Percentiles rank a stretch among this genome's conserved stretches.
These are phyloP conservation scores for Epinotia bilunana DNA, from an alignment of 2,888 invertebrate species.

Conservation along the genomic window DNA sequence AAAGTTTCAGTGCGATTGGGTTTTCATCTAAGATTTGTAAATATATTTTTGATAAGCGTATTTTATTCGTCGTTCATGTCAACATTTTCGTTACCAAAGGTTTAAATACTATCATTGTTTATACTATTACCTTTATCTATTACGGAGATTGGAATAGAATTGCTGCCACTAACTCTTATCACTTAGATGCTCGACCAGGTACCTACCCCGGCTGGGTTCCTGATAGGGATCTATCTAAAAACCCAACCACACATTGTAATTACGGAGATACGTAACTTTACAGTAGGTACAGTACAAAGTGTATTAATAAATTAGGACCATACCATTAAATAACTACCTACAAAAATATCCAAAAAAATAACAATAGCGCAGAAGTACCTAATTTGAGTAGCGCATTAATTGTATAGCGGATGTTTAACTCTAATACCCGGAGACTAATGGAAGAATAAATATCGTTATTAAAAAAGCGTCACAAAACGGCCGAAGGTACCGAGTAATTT, in stretches of 20 bases:
- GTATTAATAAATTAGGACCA: background rate
- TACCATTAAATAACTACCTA: background rate
- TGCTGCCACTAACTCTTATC: no score
- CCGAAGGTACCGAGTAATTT: slow-evolving; percentile 56
- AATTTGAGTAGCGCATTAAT: slow-evolving; percentile 41
- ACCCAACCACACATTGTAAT: background rate
- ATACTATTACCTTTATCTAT: no score
- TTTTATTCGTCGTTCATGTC: background rate
- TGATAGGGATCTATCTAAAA: no score
- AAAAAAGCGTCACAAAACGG: slow-evolving; percentile 62
- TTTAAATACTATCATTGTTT: no score
- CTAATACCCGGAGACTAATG: slow-evolving; percentile 61
- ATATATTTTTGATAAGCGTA: background rate
- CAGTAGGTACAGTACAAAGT: background rate
- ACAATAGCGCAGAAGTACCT: slow-evolving; percentile 53
- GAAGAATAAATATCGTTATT: slow-evolving; percentile 72
- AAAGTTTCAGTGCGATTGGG: background rate
- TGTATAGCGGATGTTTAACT: slow-evolving; percentile 59
- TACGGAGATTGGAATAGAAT: no score
- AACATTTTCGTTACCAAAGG: no score
- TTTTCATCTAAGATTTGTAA: background rate
- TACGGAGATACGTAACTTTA: background rate
- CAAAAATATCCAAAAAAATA: slow-evolving; percentile 50
- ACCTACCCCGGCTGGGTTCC: no score
- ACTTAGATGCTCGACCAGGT: no score